A percentile compares a stretch with the other conserved stretches of the same genome.
Conservation (phyloP, 2,113 vertebrate species). For the Triplophysa rosa region DNA sequence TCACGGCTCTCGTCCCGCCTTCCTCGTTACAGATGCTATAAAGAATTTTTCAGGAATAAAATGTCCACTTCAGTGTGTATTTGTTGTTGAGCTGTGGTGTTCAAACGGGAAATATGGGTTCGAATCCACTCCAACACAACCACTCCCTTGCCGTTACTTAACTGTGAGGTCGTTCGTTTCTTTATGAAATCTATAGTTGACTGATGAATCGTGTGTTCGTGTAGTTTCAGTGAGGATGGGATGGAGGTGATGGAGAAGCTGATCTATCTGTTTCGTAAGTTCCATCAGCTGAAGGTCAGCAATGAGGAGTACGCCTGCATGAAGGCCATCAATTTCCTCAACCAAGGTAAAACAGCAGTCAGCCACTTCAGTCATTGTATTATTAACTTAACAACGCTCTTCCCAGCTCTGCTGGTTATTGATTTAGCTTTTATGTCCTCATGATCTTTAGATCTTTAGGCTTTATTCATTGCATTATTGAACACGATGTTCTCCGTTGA, state of each 20-base stretch:
- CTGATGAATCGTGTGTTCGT: conserved; percentile 74
- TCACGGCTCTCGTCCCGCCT: too few relatives aligned
- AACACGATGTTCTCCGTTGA: background rate
- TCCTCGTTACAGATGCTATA: too few relatives aligned
- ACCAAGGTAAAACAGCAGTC: conserved; percentile 82
- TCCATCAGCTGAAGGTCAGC: conserved; percentile 94
- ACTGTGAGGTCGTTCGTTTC: background rate
- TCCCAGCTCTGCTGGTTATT: background rate
- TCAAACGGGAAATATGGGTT: background rate
- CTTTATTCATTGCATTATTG: background rate
- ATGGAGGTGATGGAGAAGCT: conserved; percentile 98
- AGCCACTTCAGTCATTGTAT: background rate
- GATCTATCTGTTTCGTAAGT: conserved; percentile 97
- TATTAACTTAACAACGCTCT: too few relatives aligned
- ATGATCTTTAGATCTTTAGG: background rate
- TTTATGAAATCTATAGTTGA: conserved; percentile 40
- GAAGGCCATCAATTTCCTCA: conserved; percentile 99
- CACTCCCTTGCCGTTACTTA: background rate
- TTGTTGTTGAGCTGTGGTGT: background rate
- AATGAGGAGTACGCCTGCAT: conserved; percentile 97
- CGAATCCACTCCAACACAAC: background rate
- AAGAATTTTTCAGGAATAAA: too few relatives aligned
- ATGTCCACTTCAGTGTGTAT: too few relatives aligned
- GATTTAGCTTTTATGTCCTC: background rate
- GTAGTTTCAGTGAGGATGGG: conserved; percentile 92